Percentiles rank a stretch among this genome's conserved stretches.
Conservation (phyloP, 1,140 invertebrate species). For the Heliconius congener region DNA sequence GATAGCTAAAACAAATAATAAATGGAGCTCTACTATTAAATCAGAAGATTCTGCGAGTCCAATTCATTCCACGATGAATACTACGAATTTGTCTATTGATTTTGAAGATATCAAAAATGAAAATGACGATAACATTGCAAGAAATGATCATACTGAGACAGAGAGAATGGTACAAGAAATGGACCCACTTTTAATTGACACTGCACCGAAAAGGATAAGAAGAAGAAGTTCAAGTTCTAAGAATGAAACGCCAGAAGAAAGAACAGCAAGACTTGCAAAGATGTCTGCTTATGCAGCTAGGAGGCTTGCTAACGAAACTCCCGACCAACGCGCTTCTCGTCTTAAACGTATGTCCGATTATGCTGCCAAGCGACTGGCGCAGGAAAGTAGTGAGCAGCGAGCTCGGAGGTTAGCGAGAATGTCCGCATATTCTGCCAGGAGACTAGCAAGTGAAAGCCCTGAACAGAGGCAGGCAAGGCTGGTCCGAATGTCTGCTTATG, state of each 20-base stretch:
- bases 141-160: slow-evolving; percentile 22
- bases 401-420: slow-evolving; percentile 78
- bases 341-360: slow-evolving; percentile 76
- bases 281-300: slow-evolving; percentile 77
- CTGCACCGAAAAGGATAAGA: slow-evolving; percentile 36
- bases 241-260: slow-evolving; percentile 77
- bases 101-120: slow-evolving; percentile 49
- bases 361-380: slow-evolving; percentile 70
- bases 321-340: slow-evolving; percentile 77
- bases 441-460: slow-evolving; percentile 79
- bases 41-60: slow-evolving; percentile 39
- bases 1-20: slow-evolving; percentile 69
- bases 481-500: slow-evolving; percentile 80
- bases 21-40: slow-evolving; percentile 69
- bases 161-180: slow-evolving; percentile 48
- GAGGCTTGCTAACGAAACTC: slow-evolving; percentile 81
- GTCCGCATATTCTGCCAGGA: slow-evolving; percentile 77
- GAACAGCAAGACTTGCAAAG: slow-evolving; percentile 76
- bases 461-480: slow-evolving; percentile 79
- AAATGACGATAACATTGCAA: slow-evolving; percentile 37
- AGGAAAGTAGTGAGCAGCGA: slow-evolving; percentile 79
- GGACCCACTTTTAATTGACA: slow-evolving; percentile 48
- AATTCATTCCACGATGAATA: slow-evolving; percentile 41
- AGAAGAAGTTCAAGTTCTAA: slow-evolving; percentile 49
- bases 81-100: slow-evolving; percentile 44